Base-by-base conservation (phyloP, 2,797 vertebrate genomes). In the Cuniculus paca region DNA sequence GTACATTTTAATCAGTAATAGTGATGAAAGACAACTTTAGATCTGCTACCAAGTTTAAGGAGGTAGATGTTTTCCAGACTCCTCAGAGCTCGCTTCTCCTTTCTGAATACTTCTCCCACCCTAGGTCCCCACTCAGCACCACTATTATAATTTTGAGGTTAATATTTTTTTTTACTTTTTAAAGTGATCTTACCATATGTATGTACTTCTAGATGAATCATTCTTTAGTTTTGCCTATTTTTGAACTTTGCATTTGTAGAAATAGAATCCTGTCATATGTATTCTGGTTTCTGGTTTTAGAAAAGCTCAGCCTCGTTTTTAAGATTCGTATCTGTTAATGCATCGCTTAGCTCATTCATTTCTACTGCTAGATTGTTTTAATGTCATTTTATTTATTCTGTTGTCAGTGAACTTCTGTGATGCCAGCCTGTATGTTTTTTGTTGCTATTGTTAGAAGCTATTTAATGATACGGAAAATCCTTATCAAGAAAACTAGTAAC, bases 401-500 rank as follows among this genome's bases (percentile, higher is more conserved):
- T 28, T 74, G 26, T 79, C 87, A 39, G 0, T 92, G 52, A 80
- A 56, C 20, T 86, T 92, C 7, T 68, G 28, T 54, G 14, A 87
- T 87, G 86, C 63, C 50, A 95, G 4, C 52, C 70, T 70, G 36
- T 70, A 65, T 28, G 11, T 83, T 65, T 88, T 60, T 78, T 11
- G 17, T 81, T 52, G 5, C 61, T 91, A 13, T 79, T 92, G 22
- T 91, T 80, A 90, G 68, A 60, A 90, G 60, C 7, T 61, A 12
- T 72, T 92, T 88, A 78, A 63, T 96, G 31, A 89, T n/a, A 79
- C 17, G 10, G 58, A 89, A 90, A 91, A 68, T 72, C n/a, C 12
- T 88, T 90, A 78, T 74, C 4, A 75, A 91, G 89, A 94, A 84
- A 88, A 72, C 81, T 91, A 93, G 14, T 70, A 89, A 75, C 72